Evolutionary conservation across 2,113 vertebrate genomes (phyloP), one percentile per base, ranked within the genome.

Genomic region (Pyxicephalus adspersus): DNA sequence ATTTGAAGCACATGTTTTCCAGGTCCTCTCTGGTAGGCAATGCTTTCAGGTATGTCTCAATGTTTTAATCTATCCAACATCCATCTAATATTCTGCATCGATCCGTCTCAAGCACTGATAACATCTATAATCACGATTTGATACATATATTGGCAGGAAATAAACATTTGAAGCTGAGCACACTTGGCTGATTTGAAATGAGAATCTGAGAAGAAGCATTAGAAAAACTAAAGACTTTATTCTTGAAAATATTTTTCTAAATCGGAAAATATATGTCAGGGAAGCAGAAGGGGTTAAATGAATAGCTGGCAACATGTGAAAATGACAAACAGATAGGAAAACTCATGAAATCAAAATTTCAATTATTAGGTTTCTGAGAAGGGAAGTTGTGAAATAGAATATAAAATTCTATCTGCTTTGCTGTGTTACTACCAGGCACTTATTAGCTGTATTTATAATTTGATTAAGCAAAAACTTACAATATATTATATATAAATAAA

Each of bases 41-140:
- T n/a, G n/a, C n/a, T n/a, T n/a, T n/a, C n/a, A n/a, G n/a, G n/a
- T n/a, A n/a, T n/a, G n/a, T n/a, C n/a, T n/a, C n/a, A 76, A 26
- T 28, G 26, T 64, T 77, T 77, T 77, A 54, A 77, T 77, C 75
- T 64, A 65, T 31, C 38, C 34, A 17, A 76, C 55, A 76, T 50
- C 73, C 73, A 76, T 54, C 60, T 65, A 64, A 26, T 77, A 77
- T 77, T 77, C 23, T 28, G 3, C 61, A 77, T 77, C 75, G 75
- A 77, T 77, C 75, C 65, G 25, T 65, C 45, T 77, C 15, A 25
- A 52, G 26, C 61, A 75, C 57, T 55, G 50, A 64, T 26, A 65
- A 65, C 45, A 29, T 52, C 38, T 29, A 25, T 65, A 54, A 54
- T 77, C 61, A 54, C 45, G 28, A 11, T 29, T 38, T 22, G 45